A percentile compares a stretch with the other conserved stretches of the same genome.
Evolutionary conservation across 2,888 invertebrate species (phyloP).

Genomic region (Tetanocera ferruginea): DNA sequence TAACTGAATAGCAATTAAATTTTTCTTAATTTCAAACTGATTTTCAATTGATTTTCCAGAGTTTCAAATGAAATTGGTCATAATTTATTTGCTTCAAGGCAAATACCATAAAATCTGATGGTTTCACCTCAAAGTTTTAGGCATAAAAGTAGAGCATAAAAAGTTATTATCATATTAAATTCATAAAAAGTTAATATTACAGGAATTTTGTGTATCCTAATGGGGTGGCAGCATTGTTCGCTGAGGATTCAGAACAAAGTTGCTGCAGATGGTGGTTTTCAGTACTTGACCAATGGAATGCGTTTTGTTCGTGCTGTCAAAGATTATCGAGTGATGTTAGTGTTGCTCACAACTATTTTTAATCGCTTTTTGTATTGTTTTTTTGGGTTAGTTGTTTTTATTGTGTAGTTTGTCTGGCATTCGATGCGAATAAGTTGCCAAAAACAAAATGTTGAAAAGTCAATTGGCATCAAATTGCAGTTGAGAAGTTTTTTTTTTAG

Average conservation of each 20-base stretch:
- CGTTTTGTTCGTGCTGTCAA: constrained; percentile 1
- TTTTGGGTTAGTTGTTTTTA: not conserved
- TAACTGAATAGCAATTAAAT: no score
- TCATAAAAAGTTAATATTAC: no score
- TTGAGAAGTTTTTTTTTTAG: not conserved
- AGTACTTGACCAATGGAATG: constrained; percentile 8
- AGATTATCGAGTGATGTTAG: not conserved
- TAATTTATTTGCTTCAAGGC: no score
- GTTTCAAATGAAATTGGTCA: no score
- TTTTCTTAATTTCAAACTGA: no score
- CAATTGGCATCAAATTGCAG: not conserved
- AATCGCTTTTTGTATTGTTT: not conserved
- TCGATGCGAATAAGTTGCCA: not conserved
- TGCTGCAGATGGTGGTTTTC: not conserved
- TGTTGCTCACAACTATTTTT: not conserved
- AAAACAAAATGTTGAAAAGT: not conserved
- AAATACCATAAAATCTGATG: no score
- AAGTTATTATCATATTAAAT: no score
- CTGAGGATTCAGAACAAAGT: not conserved
- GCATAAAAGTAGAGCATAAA: no score
- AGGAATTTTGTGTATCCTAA: not conserved
- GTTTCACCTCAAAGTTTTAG: no score
- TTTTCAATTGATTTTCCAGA: no score
- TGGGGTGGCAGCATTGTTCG: constrained; percentile 23
- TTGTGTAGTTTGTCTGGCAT: not conserved